Percentiles rank a stretch among this genome's conserved stretches.
phyloP scores from a whole-genome alignment of 2,888 invertebrate species.

The Tiliacea aurago region DNA sequence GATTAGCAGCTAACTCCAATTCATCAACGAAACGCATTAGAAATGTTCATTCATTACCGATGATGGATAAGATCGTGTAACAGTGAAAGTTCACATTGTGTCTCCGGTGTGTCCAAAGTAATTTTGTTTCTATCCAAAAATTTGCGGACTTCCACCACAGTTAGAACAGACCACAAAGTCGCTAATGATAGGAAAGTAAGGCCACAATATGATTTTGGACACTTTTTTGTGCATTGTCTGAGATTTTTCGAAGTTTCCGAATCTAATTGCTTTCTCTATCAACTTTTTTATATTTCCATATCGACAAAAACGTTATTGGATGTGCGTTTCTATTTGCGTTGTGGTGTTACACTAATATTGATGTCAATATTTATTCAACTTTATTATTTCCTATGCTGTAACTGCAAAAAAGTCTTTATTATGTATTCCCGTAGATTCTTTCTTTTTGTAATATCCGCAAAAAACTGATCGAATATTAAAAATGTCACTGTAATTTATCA shows the following conservation, averaged over 20 bases:
- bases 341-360: conserved; percentile 23
- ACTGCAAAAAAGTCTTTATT: conserved; percentile 29
- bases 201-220: conserved; percentile 73
- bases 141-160: conserved; percentile 75
- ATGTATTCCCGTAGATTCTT: conserved; percentile 24
- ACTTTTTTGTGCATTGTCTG: conserved; percentile 73
- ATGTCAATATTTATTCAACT: conserved; percentile 27
- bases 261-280: conserved; percentile 62
- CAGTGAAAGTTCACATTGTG: conserved; percentile 84
- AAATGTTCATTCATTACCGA: conserved; percentile 79
- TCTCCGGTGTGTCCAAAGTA: conserved; percentile 75
- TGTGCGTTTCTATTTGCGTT: conserved; percentile 48
- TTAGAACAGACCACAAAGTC: conserved; percentile 78
- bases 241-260: conserved; percentile 66
- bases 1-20: conserved; percentile 71
- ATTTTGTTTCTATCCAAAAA: conserved; percentile 80
- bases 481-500: conserved; percentile 70
- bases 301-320: conserved; percentile 49
- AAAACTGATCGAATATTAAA: conserved; percentile 59
- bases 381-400: conserved; percentile 36
- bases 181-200: conserved; percentile 86
- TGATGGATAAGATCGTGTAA: conserved; percentile 78
- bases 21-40: conserved; percentile 75
- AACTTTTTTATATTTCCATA: conserved; percentile 59
- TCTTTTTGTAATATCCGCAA: conserved; percentile 29